Percentiles rank a stretch among this genome's conserved stretches.
These are phyloP conservation scores for Hypomesus transpacificus DNA, from an alignment of 2,113 vertebrate species.

Conservation along the genomic window DNA sequence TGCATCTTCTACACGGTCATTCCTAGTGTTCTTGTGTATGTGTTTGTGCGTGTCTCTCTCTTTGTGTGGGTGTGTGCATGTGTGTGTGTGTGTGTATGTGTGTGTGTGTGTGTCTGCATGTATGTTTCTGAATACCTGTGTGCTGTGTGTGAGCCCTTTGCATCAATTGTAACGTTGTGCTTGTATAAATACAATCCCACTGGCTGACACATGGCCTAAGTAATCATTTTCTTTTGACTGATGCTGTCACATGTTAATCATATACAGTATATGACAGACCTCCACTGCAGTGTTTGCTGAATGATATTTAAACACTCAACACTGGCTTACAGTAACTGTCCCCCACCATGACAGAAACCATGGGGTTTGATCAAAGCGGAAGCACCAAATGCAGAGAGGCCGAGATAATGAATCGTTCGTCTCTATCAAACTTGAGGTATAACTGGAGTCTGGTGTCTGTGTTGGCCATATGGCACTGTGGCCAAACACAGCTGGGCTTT, in stretches of 20 bases:
- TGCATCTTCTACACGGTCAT: background rate
- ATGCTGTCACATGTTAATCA: background rate
- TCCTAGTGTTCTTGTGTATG: background rate
- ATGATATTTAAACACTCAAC: background rate
- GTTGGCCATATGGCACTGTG: slow-evolving; percentile 4
- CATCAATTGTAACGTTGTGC: too few relatives aligned
- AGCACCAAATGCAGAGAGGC: background rate
- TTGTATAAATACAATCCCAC: too few relatives aligned
- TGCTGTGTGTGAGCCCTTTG: background rate
- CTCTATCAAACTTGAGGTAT: background rate
- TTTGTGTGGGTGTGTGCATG: background rate
- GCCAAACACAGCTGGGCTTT: slow-evolving; percentile 1
- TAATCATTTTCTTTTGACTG: background rate
- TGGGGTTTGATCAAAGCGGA: background rate
- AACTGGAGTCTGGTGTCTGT: background rate
- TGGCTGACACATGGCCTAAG: too few relatives aligned
- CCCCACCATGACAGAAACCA: background rate
- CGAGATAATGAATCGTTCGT: background rate
- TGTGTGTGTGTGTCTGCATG: background rate
- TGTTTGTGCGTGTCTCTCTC: background rate
- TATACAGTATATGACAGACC: background rate
- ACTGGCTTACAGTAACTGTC: background rate
- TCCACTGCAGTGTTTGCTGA: background rate
- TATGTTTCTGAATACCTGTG: background rate
- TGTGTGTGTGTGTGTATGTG: background rate